phyloP scores from a whole-genome alignment of 1,140 invertebrate genomes.

The Ephestia elutella region DNA sequence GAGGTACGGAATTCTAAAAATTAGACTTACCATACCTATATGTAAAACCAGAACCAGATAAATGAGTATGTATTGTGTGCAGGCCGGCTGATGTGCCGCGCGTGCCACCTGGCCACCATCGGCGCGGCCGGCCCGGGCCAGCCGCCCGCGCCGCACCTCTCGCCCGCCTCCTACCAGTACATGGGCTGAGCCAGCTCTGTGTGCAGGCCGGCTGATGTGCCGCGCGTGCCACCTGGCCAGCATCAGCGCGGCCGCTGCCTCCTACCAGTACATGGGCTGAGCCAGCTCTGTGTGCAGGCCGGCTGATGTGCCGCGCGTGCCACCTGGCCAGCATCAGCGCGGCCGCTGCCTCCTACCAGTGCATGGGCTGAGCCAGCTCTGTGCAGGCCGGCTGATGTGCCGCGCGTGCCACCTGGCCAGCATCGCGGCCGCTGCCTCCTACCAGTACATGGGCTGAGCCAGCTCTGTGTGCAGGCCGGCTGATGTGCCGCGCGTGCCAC shows the following conservation, averaged over 20 bases:
- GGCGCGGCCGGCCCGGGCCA: conserved; percentile 78
- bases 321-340: conserved; percentile 88
- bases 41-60: no score
- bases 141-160: conserved; percentile 76
- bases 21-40: no score
- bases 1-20: no score
- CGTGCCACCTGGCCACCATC: conserved; percentile 91
- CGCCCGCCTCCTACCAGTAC: conserved; percentile 86
- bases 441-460: conserved; percentile 88
- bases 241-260: conserved; percentile 83
- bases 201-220: conserved; percentile 88
- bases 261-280: conserved; percentile 88
- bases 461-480: conserved; percentile 78
- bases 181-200: conserved; percentile 80
- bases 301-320: conserved; percentile 92
- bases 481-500: conserved; percentile 95
- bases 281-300: conserved; percentile 78
- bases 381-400: conserved; percentile 88
- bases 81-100: conserved; percentile 90
- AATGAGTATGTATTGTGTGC: no score
- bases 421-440: conserved; percentile 83
- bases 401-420: conserved; percentile 92
- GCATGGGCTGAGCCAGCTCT: conserved; percentile 85
- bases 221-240: conserved; percentile 92
- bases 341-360: conserved; percentile 85